Conservation (phyloP, 23 tunicate species). For the Pegea sp. region DNA sequence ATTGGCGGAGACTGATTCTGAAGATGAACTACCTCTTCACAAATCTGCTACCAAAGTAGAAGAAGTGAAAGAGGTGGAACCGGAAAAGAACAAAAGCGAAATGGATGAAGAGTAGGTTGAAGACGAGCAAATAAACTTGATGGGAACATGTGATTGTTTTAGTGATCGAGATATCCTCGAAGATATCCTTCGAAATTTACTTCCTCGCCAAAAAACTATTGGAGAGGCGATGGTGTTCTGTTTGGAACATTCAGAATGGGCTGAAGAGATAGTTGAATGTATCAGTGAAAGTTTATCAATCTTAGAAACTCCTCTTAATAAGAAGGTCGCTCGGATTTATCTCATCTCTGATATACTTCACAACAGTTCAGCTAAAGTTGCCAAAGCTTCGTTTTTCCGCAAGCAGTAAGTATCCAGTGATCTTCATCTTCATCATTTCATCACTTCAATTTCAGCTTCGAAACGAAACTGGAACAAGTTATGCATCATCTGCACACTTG, state of each 20-base stretch:
- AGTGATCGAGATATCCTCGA: constrained; percentile 79
- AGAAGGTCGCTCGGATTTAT: constrained; percentile 73
- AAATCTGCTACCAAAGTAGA: constrained; percentile 4
- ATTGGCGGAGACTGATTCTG: constrained; percentile 47
- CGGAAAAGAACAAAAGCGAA: constrained; percentile 40
- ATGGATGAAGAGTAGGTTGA: constrained; percentile 52
- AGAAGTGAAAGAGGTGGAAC: constrained; percentile 9
- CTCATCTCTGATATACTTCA: constrained; percentile 76
- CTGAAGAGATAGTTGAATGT: constrained; percentile 92
- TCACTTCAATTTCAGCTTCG: constrained; percentile 50
- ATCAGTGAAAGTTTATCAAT: constrained; percentile 66
- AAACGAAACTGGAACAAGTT: constrained; percentile 53
- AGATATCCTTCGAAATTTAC: constrained; percentile 55
- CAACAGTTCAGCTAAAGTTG: constrained; percentile 85
- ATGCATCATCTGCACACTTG: constrained; percentile 51
- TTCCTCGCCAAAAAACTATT: constrained; percentile 49
- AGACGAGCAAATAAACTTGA: not conserved
- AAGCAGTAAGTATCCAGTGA: constrained; percentile 50
- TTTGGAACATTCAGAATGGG: constrained; percentile 74
- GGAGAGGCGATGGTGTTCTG: constrained; percentile 91
- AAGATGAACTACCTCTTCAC: constrained; percentile 24
- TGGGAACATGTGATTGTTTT: not conserved
- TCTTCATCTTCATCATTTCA: no score
- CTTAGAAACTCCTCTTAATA: constrained; percentile 69
- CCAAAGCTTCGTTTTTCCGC: constrained; percentile 83